A percentile compares a stretch with the other conserved stretches of the same genome.
These are phyloP conservation scores for Ganaspis sp. DNA, from an alignment of 1,140 invertebrate species.

Conservation along the genomic window DNA sequence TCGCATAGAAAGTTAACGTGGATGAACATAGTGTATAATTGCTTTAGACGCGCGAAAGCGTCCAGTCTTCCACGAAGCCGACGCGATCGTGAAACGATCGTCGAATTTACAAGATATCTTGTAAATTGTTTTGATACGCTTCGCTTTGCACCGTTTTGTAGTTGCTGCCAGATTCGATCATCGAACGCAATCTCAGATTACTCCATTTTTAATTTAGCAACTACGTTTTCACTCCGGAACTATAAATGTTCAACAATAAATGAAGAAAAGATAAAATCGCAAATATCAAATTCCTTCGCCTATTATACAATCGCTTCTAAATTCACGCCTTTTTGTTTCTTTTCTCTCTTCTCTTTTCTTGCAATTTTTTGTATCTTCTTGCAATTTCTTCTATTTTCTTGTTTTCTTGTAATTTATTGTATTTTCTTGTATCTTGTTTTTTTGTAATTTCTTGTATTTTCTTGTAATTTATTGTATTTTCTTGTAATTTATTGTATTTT, in stretches of 20 bases:
- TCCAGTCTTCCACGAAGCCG: constrained; percentile 35
- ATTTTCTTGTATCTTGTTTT: too few species aligned
- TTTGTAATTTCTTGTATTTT: too few species aligned
- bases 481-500: too few species aligned
- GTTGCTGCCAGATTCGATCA: neutral
- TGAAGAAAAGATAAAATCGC: too few species aligned
- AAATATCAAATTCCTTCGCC: neutral
- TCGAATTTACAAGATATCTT: neutral
- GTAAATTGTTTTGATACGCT: constrained; percentile 18
- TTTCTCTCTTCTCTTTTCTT: too few species aligned
- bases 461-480: too few species aligned
- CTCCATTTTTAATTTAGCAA: neutral
- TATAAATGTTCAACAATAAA: neutral
- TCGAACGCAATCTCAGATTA: neutral
- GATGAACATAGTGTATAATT: constrained; percentile 43
- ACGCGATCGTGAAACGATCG: constrained; percentile 6
- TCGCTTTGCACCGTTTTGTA: neutral
- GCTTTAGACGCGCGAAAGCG: constrained; percentile 53
- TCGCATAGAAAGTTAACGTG: constrained; percentile 52
- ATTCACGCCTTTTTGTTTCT: too few species aligned
- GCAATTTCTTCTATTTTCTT: too few species aligned
- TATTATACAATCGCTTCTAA: too few species aligned
- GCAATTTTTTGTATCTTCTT: too few species aligned
- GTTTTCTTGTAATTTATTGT: too few species aligned
- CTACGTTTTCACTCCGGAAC: neutral